A percentile compares a stretch with the other conserved stretches of the same genome.
These are phyloP conservation scores for Semicossyphus pulcher DNA, from an alignment of 2,113 vertebrate species.

Conservation along the genomic window DNA sequence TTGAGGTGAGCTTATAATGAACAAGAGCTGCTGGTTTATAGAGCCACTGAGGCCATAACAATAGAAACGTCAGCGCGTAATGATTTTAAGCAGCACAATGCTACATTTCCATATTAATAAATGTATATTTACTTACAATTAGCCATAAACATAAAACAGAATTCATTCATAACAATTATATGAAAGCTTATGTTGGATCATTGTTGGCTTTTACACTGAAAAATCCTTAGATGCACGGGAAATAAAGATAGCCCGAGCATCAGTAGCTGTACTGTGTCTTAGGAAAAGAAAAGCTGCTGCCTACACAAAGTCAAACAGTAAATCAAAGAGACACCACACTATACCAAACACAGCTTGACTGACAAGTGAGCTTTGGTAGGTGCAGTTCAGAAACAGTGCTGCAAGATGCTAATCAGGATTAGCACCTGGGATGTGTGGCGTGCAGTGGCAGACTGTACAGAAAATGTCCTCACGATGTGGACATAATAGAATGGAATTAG, in stretches of 20 bases:
- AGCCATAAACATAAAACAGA: not conserved
- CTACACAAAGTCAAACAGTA: conserved; percentile 26
- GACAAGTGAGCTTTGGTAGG: conserved; percentile 63
- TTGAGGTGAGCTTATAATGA: conserved; percentile 28
- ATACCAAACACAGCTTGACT: conserved; percentile 39
- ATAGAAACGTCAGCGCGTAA: not conserved
- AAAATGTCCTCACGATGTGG: not conserved
- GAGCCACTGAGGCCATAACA: not conserved
- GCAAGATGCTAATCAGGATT: conserved; percentile 66
- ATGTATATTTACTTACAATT: not conserved
- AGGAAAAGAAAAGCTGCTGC: conserved; percentile 1
- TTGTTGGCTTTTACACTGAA: too few species aligned
- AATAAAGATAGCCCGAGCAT: not conserved
- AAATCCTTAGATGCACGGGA: too few species aligned
- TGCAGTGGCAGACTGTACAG: not conserved
- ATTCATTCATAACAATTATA: too few species aligned
- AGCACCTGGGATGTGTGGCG: conserved; percentile 42
- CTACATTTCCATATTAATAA: not conserved
- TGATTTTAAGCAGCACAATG: not conserved
- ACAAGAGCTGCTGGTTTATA: not conserved
- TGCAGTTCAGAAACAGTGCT: conserved; percentile 22
- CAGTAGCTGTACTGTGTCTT: not conserved
- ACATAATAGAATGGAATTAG: not conserved
- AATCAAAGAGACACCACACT: conserved; percentile 43
- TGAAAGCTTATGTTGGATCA: not conserved